phyloP scores from a whole-genome alignment of 1,140 invertebrate species.

The Uloborus diversus region DNA sequence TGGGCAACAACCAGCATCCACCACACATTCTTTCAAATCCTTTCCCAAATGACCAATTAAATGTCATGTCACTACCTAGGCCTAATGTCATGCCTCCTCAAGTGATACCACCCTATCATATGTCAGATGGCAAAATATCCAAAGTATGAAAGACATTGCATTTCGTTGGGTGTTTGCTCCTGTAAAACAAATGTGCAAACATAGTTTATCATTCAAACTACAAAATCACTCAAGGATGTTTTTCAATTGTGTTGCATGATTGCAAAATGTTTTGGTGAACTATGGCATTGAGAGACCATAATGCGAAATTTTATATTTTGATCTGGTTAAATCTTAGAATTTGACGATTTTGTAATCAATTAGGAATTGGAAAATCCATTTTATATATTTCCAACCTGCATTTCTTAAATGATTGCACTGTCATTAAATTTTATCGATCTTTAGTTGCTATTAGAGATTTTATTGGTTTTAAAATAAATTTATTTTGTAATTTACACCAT shows the following conservation, averaged over 20 bases:
- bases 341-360: neutral
- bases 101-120: slow-evolving; percentile 53
- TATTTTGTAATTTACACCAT: neutral
- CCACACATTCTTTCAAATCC: slow-evolving; percentile 50
- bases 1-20: slow-evolving; percentile 35
- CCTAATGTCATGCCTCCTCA: slow-evolving; percentile 30
- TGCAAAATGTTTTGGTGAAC: neutral
- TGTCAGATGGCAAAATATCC: slow-evolving; percentile 48
- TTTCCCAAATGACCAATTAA: slow-evolving; percentile 41
- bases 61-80: slow-evolving; percentile 40
- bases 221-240: neutral
- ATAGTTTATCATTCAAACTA: neutral
- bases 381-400: too few species aligned
- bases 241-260: neutral
- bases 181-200: neutral
- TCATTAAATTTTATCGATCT: too few species aligned
- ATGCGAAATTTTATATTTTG: neutral
- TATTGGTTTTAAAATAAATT: neutral
- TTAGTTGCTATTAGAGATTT: neutral
- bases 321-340: neutral
- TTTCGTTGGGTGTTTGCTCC: neutral
- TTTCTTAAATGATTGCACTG: too few species aligned
- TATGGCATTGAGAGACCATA: neutral
- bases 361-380: neutral
- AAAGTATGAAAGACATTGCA: slow-evolving; percentile 10